Evolutionary conservation across 2,888 invertebrate genomes (phyloP), one percentile per base, ranked within the genome.

Genomic region (Poecilobothrus nobilitatus): DNA sequence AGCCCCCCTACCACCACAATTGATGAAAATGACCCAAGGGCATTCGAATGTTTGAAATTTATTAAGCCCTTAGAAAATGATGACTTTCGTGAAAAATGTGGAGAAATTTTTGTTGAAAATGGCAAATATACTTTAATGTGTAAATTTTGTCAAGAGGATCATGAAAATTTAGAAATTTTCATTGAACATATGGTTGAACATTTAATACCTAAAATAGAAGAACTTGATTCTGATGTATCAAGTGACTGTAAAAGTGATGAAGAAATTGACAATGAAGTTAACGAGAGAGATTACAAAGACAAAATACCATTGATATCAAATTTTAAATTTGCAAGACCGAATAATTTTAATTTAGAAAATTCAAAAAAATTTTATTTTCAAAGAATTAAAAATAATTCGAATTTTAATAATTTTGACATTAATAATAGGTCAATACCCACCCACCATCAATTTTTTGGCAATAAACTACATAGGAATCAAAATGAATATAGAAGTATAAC

Each of bases 81-180:
- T 20, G 33, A 65, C 10, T 65, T 65, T 20, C 65, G 33, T n/a
- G 65, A 65, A 10, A 65, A 65, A 37, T 65, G 65, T 37, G 65
- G 34, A 5, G 65, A 65, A 65, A 65, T 65, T 27, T 65, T 33
- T 37, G 37, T 65, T 37, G 65, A 65, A 37, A 65, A 65, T 37
- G 65, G 65, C 10, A 65, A 34, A 20, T 65, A 65, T 37, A 34
- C 33, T n/a, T 20, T 65, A 34, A 37, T 10, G 15, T 65, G 65
- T 65, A 20, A 65, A 37, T 65, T 65, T 65, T 65, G 65, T 65
- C 33, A 15, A n/a, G 37, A 37, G n/a, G 33, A 34, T 65, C 37
- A 34, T 65, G 20, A 65, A 7, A 65, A 65, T 65, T 65, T 65
- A 65, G 37, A 34, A 34, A 10, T 34, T 34, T 65, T 65, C 37